Conservation (phyloP, 2,797 vertebrate species). For the Hydrolagus colliei region DNA sequence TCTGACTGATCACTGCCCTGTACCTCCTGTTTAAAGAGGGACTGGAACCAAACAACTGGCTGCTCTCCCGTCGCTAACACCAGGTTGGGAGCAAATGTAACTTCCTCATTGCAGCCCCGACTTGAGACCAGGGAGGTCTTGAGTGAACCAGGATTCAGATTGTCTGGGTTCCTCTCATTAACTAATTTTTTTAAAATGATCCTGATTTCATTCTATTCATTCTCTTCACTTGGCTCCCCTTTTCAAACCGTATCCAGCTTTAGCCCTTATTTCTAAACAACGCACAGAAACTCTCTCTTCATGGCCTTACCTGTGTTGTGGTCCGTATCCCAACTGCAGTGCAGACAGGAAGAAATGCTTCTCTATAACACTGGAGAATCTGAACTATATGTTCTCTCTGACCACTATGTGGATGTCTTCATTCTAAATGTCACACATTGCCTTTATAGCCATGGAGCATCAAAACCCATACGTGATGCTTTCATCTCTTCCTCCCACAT, state of each 20-base stretch:
- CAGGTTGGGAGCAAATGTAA: no score
- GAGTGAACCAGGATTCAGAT: no score
- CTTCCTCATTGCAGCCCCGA: no score
- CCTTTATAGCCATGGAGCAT: slow-evolving; percentile 3
- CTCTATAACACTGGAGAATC: background rate
- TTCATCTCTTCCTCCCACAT: background rate
- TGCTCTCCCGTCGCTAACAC: no score
- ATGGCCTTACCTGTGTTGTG: background rate
- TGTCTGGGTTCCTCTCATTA: no score
- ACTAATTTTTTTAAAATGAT: background rate
- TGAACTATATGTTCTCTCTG: background rate
- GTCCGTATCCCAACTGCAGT: background rate
- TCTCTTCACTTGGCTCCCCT: background rate
- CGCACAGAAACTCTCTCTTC: background rate
- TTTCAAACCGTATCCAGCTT: background rate
- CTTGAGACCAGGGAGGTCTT: no score
- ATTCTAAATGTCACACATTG: background rate
- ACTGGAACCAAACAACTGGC: no score
- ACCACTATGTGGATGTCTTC: background rate
- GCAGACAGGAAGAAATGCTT: background rate
- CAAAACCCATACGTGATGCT: background rate
- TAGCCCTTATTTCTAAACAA: background rate
- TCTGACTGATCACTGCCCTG: no score
- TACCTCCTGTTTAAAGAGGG: no score
- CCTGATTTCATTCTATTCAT: background rate